phyloP scores from a whole-genome alignment of 2,797 vertebrate genomes.

The Hypotaenidia philippensis region DNA sequence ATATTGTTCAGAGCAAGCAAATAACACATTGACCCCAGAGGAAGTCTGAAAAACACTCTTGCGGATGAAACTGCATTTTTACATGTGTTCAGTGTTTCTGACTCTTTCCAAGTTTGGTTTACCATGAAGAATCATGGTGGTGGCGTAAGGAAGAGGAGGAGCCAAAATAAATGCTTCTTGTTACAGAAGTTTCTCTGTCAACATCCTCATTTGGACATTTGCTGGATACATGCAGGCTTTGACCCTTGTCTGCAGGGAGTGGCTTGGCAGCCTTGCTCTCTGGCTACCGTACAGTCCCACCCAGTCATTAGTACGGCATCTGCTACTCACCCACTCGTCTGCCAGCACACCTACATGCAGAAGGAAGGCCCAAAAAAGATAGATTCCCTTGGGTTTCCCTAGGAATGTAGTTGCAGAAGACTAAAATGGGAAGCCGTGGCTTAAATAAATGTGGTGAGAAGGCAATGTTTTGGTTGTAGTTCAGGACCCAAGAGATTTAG shows the following conservation, averaged over 20 bases:
- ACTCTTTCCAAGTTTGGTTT: not conserved
- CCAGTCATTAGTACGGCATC: not conserved
- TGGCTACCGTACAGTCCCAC: not conserved
- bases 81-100: not conserved
- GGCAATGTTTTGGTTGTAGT: not conserved
- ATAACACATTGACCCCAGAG: not conserved
- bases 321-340: rapidly evolving
- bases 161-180: not conserved
- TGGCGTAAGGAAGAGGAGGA: not conserved
- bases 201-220: not conserved
- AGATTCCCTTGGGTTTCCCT: not conserved
- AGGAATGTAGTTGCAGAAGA: not conserved
- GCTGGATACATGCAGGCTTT: not conserved
- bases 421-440: not conserved
- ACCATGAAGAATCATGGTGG: not conserved
- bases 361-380: not conserved
- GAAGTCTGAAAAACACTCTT: not conserved
- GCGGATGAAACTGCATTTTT: not conserved
- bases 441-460: slow-evolving; percentile 4
- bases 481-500: not conserved
- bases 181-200: not conserved
- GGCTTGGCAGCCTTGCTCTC: not conserved
- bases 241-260: not conserved
- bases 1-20: not conserved
- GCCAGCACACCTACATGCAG: not conserved